Base-by-base conservation (phyloP, 2,113 vertebrate species). In the Microtus pennsylvanicus region DNA sequence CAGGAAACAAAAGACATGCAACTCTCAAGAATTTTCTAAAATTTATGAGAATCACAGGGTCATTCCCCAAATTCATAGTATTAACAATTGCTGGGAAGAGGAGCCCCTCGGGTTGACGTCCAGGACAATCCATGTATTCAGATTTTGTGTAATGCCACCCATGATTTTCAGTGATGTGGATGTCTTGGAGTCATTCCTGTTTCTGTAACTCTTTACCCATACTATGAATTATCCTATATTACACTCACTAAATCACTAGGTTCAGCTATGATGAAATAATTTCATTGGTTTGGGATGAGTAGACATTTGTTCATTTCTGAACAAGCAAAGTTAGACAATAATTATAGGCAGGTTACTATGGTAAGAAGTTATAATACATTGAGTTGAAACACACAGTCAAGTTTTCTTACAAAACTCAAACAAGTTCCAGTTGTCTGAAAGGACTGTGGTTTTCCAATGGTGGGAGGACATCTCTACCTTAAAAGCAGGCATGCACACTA, bases 381-480 rank as follows among this genome's bases (percentile, higher is more conserved):
- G 76, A n/a, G 28, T 33, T 90, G 47, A 10, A 94, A 80, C 5
- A 91, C 1, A 93, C 1, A 89, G 8, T 30, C 87, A 81, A 50
- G 21, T 42, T 1, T 75, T 83, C 47, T 91, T 89, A 14, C 33
- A n/a, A 70, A 45, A 33, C 4, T 13, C 30, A 22, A 77, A 70
- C 9, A 9, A 33, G 0, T 76, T 77, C 89, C 7, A 82, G 45
- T 4, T 77, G 10, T 16, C 38, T 81, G n/a, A 87, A 90, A 91
- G 81, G 55, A 89, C 69, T 67, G 81, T 61, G 26, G 17, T 30
- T 91, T 96, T 78, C 35, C 30, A 89, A 35, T 45, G 17, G 24
- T 55, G 77, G 2, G 55, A 19, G 10, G 61, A 61, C 6, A 86
- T 77, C 4, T 74, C 6, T 13, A 82, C 13, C 69, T 26, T 77